A percentile compares a stretch with the other conserved stretches of the same genome.
Conservation (phyloP, 2,888 invertebrate species). For the Spisula subtruncata region DNA sequence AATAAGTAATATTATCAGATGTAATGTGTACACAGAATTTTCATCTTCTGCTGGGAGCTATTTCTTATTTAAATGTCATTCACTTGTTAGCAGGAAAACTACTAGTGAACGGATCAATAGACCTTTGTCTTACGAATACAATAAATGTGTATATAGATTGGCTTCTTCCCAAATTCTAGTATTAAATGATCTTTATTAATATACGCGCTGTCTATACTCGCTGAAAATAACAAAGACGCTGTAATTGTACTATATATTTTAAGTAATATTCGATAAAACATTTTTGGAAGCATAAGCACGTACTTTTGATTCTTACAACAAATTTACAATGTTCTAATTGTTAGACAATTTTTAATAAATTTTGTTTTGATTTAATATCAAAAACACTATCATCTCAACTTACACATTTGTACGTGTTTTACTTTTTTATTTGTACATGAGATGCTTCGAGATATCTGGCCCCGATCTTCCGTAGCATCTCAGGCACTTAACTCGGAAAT, state of each 20-base stretch:
- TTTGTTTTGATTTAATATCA: no score
- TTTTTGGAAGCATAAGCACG: no score
- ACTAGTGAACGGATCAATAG: not conserved
- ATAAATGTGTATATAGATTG: conserved; percentile 15
- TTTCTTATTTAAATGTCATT: not conserved
- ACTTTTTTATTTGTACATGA: no score
- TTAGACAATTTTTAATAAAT: no score
- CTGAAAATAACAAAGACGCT: not conserved
- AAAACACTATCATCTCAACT: no score
- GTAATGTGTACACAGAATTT: not conserved
- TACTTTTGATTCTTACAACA: no score
- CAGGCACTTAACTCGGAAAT: no score
- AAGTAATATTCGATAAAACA: no score
- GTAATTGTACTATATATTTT: not conserved
- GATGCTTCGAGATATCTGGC: no score
- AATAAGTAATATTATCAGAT: not conserved
- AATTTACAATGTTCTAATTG: no score
- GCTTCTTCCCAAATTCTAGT: not conserved
- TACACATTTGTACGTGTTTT: no score
- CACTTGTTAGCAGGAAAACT: not conserved
- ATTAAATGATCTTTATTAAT: not conserved
- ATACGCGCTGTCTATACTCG: not conserved
- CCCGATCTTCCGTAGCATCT: no score
- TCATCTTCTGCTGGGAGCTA: not conserved
- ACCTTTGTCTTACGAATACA: not conserved